Percentiles rank a stretch among this genome's conserved stretches.
These are phyloP conservation scores for Steinernema khuongi DNA, from an alignment of 1,140 invertebrate species.

Conservation along the genomic window DNA sequence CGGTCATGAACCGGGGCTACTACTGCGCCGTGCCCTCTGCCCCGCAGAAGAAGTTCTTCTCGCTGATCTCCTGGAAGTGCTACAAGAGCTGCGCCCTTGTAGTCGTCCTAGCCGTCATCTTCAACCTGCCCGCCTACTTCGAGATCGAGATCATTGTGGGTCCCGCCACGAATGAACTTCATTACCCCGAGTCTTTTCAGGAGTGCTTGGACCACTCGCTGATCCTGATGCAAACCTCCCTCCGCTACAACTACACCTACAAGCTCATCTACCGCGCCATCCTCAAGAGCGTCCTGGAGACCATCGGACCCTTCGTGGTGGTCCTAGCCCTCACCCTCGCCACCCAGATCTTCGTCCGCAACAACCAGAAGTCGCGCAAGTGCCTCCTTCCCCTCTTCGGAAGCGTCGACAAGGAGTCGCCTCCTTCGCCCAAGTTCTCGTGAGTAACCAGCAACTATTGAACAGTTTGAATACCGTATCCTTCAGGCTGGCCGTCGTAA, in stretches of 20 bases:
- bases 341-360: background rate
- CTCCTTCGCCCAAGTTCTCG: background rate
- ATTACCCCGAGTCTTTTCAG: background rate
- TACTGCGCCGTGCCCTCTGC: background rate
- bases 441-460: too few species aligned
- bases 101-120: background rate
- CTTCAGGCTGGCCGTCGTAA: background rate
- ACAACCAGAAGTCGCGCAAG: conserved; percentile 1
- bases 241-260: background rate
- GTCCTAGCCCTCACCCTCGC: background rate
- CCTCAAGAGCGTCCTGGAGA: background rate
- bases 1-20: background rate
- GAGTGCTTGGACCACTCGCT: conserved; percentile 9
- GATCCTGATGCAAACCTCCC: background rate
- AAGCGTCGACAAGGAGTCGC: background rate
- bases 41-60: background rate
- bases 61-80: background rate
- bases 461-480: background rate
- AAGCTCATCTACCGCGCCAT: background rate
- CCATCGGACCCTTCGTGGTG: background rate
- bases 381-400: background rate
- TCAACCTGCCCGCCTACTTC: background rate
- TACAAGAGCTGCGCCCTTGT: background rate
- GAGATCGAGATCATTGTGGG: conserved; percentile 3
- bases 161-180: background rate